Base-by-base conservation (phyloP, 2,113 vertebrate genomes). In the Bos javanicus region DNA sequence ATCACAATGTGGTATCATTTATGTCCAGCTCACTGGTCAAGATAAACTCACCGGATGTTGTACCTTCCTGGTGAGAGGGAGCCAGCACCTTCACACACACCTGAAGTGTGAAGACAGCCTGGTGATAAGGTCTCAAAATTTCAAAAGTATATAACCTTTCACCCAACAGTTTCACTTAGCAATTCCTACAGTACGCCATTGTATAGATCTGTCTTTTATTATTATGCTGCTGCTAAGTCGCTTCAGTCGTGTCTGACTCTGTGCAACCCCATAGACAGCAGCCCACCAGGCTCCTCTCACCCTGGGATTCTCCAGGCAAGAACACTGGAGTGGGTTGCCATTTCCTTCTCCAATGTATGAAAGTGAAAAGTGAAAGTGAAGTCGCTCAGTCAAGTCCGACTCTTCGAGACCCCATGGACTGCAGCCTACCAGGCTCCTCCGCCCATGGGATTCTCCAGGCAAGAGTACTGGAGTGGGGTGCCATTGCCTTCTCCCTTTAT, bases 81-180 rank as follows among this genome's bases (percentile, higher is more conserved):
- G 26, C 12, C 9, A 16, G 14, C 12, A 21, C 2, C 21, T 54
- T 25, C 59, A 13, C 3, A 9, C 0, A 0, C 0, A 14, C 71
- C 33, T 43, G 6, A 48, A 13, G 48, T 1, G 23, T 30, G 54
- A 36, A 30, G 94, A 17, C 39, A 3, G 28, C 23, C 4, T 6
- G 81, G 43, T 13, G 1, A 13, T 0, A 17, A 26, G 13, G 1
- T 71, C 76, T 54, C 59, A 36, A 92, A 83, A 76, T 23, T 48
- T 56, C 46, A 17, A 90, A 62, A 30, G n/a, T 23, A 36, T 39
- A 11, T 6, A 10, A 15, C 3, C 36, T 87, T 56, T 10, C 43
- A 59, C 10, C 21, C 56, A 52, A 2, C 56, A 28, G 7, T 59
- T 39, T 48, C 60, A 54, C 48, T 7, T 7, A 30, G 78, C 59